Conservation (phyloP, 2,888 invertebrate genomes). For the Melanargia galathea region DNA sequence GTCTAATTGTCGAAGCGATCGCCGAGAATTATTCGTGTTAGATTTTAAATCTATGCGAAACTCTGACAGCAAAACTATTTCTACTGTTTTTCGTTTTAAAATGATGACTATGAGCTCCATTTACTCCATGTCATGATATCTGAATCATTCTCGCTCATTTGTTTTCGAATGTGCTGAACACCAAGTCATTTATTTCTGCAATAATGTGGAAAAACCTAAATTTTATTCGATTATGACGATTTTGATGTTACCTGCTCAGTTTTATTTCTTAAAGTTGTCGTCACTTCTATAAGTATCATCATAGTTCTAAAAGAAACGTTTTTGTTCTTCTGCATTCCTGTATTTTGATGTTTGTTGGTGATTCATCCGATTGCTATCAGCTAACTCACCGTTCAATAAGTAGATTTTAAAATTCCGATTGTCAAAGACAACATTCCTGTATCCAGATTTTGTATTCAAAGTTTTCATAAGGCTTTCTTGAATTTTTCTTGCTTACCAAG, state of each 20-base stretch:
- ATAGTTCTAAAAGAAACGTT: no score
- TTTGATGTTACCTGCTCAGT: neutral
- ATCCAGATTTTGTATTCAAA: no score
- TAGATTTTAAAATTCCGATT: no score
- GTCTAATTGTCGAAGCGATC: conserved; percentile 71
- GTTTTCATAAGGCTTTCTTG: no score
- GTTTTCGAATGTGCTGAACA: neutral
- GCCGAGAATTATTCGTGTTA: conserved; percentile 66
- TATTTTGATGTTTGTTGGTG: no score
- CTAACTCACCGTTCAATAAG: no score
- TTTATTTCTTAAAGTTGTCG: neutral
- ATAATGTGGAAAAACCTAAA: neutral
- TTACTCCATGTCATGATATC: neutral
- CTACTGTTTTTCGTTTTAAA: neutral
- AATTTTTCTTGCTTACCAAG: no score
- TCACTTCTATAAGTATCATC: no score
- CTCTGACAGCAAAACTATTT: conserved; percentile 13
- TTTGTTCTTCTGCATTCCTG: no score
- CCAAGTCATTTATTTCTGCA: neutral
- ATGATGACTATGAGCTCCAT: neutral
- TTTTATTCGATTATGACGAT: neutral
- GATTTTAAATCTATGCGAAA: conserved; percentile 70
- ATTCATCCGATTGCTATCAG: no score
- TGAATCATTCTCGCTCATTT: neutral
- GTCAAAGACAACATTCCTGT: no score